A percentile compares a stretch with the other conserved stretches of the same genome.
Evolutionary conservation across 2,113 vertebrate genomes (phyloP).

Genomic region (Baryphthengus martii): DNA sequence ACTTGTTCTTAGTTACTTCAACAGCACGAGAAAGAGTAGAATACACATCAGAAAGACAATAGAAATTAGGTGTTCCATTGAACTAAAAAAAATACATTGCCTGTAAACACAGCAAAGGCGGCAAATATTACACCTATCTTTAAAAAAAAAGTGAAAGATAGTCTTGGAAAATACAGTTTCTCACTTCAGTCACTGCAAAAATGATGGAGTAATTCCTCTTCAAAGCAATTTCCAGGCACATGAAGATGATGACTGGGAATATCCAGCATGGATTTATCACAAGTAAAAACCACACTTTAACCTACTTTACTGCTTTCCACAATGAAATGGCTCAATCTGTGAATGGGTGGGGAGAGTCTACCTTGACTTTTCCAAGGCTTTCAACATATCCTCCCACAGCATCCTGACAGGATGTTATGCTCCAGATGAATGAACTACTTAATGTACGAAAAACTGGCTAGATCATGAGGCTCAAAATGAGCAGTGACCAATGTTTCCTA

Average conservation of each 20-base stretch:
- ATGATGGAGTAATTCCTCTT: neutral
- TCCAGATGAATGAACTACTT: neutral
- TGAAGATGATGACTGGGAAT: neutral
- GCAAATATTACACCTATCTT: neutral
- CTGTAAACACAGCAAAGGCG: neutral
- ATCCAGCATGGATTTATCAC: neutral
- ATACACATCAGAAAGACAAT: neutral
- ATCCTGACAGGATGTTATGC: neutral
- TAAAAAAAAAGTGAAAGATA: neutral
- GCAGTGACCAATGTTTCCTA: neutral
- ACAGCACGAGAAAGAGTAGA: neutral
- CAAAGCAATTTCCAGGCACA: neutral
- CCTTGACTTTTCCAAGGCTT: neutral
- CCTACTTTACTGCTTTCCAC: neutral
- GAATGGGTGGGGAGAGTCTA: neutral
- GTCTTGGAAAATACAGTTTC: neutral
- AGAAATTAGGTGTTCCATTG: neutral
- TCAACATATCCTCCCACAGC: neutral
- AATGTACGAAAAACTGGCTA: neutral
- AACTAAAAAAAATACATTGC: neutral
- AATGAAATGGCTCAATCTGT: neutral
- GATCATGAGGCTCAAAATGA: neutral
- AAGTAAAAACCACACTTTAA: neutral
- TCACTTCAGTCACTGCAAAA: neutral
- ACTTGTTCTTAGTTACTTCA: neutral